phyloP scores from a whole-genome alignment of 53 echinoderm and acorn worm species.

The Crossaster papposus region DNA sequence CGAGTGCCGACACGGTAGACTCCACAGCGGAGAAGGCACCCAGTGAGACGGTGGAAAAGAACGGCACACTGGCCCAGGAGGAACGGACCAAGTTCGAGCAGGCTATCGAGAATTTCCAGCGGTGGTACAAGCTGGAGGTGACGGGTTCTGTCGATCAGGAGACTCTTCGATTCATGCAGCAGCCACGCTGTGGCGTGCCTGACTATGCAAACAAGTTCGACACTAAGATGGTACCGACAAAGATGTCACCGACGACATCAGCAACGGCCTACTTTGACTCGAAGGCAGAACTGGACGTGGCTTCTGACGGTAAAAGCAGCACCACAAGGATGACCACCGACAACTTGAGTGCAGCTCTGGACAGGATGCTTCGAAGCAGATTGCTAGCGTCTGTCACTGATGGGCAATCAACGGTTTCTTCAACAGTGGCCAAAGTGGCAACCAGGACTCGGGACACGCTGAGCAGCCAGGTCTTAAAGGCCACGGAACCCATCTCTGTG shows the following conservation, averaged over 20 bases:
- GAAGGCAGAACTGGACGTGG: slow-evolving; percentile 23
- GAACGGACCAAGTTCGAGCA: slow-evolving; percentile 53
- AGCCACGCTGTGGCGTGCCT: slow-evolving; percentile 92
- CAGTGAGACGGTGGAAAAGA: not conserved
- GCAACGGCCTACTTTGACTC: not conserved
- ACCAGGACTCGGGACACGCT: slow-evolving; percentile 14
- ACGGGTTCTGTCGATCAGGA: slow-evolving; percentile 77
- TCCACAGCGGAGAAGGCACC: not conserved
- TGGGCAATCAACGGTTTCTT: slow-evolving; percentile 26
- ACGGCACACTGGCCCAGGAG: slow-evolving; percentile 19
- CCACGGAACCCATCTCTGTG: slow-evolving; percentile 32
- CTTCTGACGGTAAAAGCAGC: slow-evolving; percentile 2
- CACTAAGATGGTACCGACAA: not conserved
- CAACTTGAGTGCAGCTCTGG: slow-evolving; percentile 21
- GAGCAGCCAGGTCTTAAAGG: not conserved
- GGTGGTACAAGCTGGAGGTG: slow-evolving; percentile 70
- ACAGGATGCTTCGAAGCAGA: not conserved
- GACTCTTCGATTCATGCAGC: slow-evolving; percentile 74
- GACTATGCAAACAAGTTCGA: slow-evolving; percentile 47
- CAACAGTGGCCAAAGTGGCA: slow-evolving; percentile 8
- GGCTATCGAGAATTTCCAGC: slow-evolving; percentile 78
- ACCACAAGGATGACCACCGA: slow-evolving; percentile 13
- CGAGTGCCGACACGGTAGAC: not conserved
- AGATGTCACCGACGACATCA: not conserved
- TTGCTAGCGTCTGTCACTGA: not conserved